These are phyloP conservation scores for Metellina segmentata DNA, from an alignment of 2,888 invertebrate species.

Conservation along the genomic window DNA sequence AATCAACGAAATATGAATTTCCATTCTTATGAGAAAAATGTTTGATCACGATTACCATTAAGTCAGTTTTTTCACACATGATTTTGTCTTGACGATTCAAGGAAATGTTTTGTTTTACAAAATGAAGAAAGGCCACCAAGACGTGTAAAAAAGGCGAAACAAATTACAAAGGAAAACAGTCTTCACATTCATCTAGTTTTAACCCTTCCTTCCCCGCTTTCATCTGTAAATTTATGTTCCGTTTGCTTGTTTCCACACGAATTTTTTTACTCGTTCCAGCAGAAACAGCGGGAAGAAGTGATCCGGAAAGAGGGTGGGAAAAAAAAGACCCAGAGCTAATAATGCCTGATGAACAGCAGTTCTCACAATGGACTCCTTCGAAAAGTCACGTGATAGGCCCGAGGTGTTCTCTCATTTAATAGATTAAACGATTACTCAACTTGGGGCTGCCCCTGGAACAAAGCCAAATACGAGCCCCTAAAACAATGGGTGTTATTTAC, in stretches of 20 bases:
- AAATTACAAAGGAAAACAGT: too few species aligned
- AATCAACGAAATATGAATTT: too few species aligned
- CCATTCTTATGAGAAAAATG: too few species aligned
- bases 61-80: too few species aligned
- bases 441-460: slow-evolving; percentile 47
- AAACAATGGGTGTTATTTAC: slow-evolving; percentile 75
- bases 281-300: not conserved
- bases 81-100: too few species aligned
- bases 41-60: too few species aligned
- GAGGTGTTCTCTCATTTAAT: slow-evolving; percentile 59
- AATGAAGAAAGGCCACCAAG: too few species aligned
- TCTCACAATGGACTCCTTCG: slow-evolving; percentile 20
- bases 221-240: not conserved
- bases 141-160: too few species aligned
- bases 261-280: not conserved
- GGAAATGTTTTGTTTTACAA: too few species aligned
- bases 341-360: slow-evolving; percentile 43
- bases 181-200: too few species aligned
- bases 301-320: not conserved
- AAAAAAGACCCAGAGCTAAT: slow-evolving; percentile 22
- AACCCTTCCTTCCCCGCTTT: not conserved
- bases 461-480: slow-evolving; percentile 69
- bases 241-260: not conserved
- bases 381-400: slow-evolving; percentile 34
- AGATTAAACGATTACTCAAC: slow-evolving; percentile 73